A percentile compares a stretch with the other conserved stretches of the same genome.
These are phyloP conservation scores for Diarsia dahlii DNA, from an alignment of 2,888 invertebrate species.

Conservation along the genomic window DNA sequence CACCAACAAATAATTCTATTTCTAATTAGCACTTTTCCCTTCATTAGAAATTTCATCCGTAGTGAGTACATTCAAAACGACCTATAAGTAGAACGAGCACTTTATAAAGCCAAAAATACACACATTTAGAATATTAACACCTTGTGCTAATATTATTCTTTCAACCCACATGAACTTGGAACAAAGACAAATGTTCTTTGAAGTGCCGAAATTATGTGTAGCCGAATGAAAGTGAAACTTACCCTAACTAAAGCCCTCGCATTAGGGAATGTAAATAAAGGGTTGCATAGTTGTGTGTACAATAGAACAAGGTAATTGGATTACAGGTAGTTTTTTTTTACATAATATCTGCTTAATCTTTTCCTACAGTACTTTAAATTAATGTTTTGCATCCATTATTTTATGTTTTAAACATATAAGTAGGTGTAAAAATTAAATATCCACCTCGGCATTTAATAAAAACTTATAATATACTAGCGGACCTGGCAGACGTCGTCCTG, in stretches of 20 bases:
- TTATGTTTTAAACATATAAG: too few relatives aligned
- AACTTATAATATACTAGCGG: too few relatives aligned
- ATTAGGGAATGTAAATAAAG: constrained; percentile 73
- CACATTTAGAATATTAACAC: constrained; percentile 32
- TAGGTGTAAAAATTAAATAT: too few relatives aligned
- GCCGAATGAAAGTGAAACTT: constrained; percentile 60
- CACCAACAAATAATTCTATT: not conserved
- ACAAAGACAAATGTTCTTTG: constrained; percentile 59
- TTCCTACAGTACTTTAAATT: not conserved
- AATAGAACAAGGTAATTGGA: not conserved
- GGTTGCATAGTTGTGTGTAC: constrained; percentile 48
- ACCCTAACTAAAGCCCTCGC: constrained; percentile 57
- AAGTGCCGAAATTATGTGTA: constrained; percentile 52
- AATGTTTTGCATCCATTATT: too few relatives aligned
- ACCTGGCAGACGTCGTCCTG: too few relatives aligned
- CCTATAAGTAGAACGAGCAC: not conserved
- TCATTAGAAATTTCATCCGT: not conserved
- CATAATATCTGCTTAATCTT: not conserved
- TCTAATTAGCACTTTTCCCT: not conserved
- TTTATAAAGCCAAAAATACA: constrained; percentile 29
- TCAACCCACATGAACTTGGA: constrained; percentile 33
- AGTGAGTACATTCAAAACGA: not conserved
- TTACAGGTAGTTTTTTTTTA: not conserved
- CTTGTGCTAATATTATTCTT: constrained; percentile 38
- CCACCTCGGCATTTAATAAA: too few relatives aligned